Conservation (phyloP, 2,113 vertebrate genomes). For the Cairina moschata region DNA sequence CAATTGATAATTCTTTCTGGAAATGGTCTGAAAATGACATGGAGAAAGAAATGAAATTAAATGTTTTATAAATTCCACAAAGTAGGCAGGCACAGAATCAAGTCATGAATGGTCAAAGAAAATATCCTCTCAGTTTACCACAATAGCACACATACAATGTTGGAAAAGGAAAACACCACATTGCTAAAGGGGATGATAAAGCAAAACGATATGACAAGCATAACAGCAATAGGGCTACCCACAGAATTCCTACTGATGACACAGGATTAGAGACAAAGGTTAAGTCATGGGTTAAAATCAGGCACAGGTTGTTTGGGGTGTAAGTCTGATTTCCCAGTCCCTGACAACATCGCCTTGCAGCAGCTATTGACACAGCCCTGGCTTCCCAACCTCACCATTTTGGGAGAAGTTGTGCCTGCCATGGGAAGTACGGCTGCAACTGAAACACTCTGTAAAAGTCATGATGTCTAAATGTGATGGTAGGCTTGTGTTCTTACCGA, state of each 20-base stretch:
- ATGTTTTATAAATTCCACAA: not conserved
- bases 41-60: not conserved
- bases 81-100: not conserved
- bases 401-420: not conserved
- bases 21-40: not conserved
- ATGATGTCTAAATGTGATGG: not conserved
- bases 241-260: not conserved
- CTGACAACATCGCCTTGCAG: accelerated
- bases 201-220: not conserved
- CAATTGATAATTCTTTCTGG: not conserved
- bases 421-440: not conserved
- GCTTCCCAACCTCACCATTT: not conserved
- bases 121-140: not conserved
- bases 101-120: not conserved
- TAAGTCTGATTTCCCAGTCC: not conserved
- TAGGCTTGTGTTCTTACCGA: slow-evolving; percentile 4
- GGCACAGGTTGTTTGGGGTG: not conserved
- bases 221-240: not conserved
- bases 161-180: accelerated
- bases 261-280: not conserved
- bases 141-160: accelerated
- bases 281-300: not conserved
- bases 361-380: not conserved
- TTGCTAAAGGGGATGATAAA: not conserved
- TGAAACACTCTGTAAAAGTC: not conserved